Evolutionary conservation across 2,888 invertebrate genomes (phyloP).

Genomic region (Eledona agricola): DNA sequence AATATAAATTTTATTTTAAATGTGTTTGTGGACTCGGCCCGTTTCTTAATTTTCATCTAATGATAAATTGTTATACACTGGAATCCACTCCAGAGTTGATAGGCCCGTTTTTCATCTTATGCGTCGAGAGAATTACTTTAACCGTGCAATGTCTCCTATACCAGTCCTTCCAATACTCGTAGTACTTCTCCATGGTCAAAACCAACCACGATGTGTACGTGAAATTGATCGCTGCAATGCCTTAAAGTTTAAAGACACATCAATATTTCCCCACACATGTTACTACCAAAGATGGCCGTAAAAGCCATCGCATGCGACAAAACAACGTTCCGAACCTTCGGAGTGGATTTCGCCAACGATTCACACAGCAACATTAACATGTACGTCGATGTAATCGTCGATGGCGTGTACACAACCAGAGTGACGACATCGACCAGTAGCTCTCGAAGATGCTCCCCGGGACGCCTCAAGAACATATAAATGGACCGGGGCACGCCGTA

Average conservation of each 20-base stretch:
- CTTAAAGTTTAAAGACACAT: no score
- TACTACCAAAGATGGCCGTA: slow-evolving; percentile 58
- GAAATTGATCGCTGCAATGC: slow-evolving; percentile 61
- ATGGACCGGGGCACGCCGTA: slow-evolving; percentile 57
- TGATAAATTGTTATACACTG: no score
- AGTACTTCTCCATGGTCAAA: slow-evolving; percentile 57
- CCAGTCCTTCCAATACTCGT: slow-evolving; percentile 60
- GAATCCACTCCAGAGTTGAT: no score
- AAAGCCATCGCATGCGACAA: slow-evolving; percentile 58
- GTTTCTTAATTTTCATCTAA: no score
- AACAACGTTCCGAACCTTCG: slow-evolving; percentile 48
- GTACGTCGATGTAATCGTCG: slow-evolving; percentile 62
- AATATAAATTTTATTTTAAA: no score
- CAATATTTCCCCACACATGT: no score
- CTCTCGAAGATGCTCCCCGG: slow-evolving; percentile 62
- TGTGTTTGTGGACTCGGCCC: no score
- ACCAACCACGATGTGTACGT: slow-evolving; percentile 62
- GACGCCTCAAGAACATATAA: slow-evolving; percentile 60
- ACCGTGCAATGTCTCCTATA: slow-evolving; percentile 57
- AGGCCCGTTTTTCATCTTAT: slow-evolving; percentile 10
- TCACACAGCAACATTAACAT: slow-evolving; percentile 61
- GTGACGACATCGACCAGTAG: slow-evolving; percentile 64
- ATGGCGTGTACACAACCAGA: slow-evolving; percentile 65
- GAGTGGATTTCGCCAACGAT: slow-evolving; percentile 52
- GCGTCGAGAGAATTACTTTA: slow-evolving; percentile 35